phyloP scores from a whole-genome alignment of 2,113 vertebrate genomes.

The Centropristis striata region DNA sequence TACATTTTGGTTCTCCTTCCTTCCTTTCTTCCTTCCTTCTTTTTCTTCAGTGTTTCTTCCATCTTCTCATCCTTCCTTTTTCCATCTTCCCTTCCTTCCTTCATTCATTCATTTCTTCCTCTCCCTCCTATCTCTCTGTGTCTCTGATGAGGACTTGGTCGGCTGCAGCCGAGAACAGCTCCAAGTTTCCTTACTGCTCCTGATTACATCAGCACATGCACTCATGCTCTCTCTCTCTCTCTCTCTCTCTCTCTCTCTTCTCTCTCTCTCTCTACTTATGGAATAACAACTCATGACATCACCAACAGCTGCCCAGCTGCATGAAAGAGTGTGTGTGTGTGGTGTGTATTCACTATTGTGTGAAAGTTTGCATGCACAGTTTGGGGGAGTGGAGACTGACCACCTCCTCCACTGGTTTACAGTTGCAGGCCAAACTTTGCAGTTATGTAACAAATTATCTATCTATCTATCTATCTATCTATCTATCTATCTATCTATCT shows the following conservation, averaged over 20 bases:
- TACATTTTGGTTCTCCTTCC: neutral
- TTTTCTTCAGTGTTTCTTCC: neutral
- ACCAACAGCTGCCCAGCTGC: constrained; percentile 78
- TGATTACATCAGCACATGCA: constrained; percentile 85
- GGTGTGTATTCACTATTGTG: neutral
- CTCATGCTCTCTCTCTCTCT: constrained; percentile 57
- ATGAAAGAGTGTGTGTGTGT: constrained; percentile 38
- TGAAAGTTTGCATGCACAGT: neutral
- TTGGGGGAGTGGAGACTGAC: constrained; percentile 11
- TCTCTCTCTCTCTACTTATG: constrained; percentile 49
- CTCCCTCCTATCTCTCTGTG: constrained; percentile 13
- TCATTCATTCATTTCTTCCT: too few relatives aligned
- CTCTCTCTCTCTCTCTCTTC: constrained; percentile 16
- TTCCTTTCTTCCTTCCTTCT: neutral
- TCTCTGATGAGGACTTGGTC: constrained; percentile 64
- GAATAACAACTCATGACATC: constrained; percentile 77
- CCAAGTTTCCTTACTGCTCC: constrained; percentile 78
- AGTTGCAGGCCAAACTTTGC: constrained; percentile 28
- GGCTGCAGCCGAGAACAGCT: constrained; percentile 62
- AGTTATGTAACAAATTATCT: constrained; percentile 29
- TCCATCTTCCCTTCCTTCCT: neutral
- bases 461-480: neutral
- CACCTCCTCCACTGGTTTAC: constrained; percentile 14
- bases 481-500: neutral
- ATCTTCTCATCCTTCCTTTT: neutral